Base-by-base conservation (phyloP, 2,888 invertebrate species). In the Asteroscopus sphinx region DNA sequence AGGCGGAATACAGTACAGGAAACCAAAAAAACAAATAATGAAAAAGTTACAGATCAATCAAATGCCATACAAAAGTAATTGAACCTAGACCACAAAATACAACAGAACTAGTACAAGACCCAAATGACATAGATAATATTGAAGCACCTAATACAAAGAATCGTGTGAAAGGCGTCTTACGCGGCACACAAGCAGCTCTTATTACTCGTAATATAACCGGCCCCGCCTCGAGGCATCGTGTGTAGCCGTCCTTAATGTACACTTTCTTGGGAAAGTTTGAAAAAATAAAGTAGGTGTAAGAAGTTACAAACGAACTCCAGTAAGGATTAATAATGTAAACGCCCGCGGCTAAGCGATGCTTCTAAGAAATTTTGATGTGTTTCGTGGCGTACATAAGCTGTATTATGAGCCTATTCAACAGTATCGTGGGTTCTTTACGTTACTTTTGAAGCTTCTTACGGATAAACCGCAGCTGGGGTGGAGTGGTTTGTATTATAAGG, bases 251-350 rank as follows among this genome's bases (percentile, higher is more conserved):
- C 62, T 68, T 80, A 80, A 77, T 66, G 63, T 51, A 75, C 68
- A 59, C 73, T 64, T 70, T 68, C 73, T 68, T 81, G 73, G 68
- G 77, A 77, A 78, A 78, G 68, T 73, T 74, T 52, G 51, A 75
- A 72, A 79, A 78, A 77, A 66, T 56, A 48, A 77, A 70, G 60
- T 66, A 55, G 46, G 62, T 69, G 39, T 59, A 57, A 61, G 55
- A 60, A 59, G 46, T 55, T 54, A 55, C 65, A 53, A 61, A 69
- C 49, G 66, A 66, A 66, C 49, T 56, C 13, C 46, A 45, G 39
- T 61, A 42, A 52, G 60, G 61, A 76, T 76, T 76, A 67, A 65
- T 69, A 65, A 62, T 60, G 48, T 46, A 58, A 6, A 1, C 33
- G 64, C 70, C 58, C 37, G 62, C 45, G 61, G 67, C 36, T 39